These are phyloP conservation scores for Virgularia gustaviana DNA, from an alignment of 92 coral and sea anemone species.

Conservation along the genomic window DNA sequence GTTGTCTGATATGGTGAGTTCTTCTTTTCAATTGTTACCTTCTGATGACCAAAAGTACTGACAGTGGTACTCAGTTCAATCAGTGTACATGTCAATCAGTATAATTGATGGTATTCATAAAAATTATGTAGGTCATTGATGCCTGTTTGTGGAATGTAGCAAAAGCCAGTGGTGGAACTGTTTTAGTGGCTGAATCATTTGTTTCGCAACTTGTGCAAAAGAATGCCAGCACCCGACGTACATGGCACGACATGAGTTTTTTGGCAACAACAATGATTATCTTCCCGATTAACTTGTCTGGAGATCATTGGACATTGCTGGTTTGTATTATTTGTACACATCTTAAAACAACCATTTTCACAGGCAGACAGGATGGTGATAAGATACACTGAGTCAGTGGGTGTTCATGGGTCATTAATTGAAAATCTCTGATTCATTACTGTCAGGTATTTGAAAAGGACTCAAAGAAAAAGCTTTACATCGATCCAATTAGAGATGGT, in stretches of 20 bases:
- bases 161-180: constrained; percentile 7
- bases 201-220: constrained; percentile 44
- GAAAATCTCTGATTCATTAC: not conserved
- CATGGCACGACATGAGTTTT: constrained; percentile 50
- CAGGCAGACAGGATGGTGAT: not conserved
- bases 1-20: constrained; percentile 51
- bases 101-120: not conserved
- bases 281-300: constrained; percentile 54
- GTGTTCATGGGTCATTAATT: no score
- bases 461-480: constrained; percentile 23
- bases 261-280: constrained; percentile 32
- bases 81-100: no score
- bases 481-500: constrained; percentile 34
- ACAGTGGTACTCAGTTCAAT: no score
- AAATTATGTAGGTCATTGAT: constrained; percentile 43
- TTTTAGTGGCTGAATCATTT: constrained; percentile 55
- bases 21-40: not conserved
- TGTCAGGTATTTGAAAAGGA: constrained; percentile 24
- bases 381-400: no score
- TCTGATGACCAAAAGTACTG: not conserved
- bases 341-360: no score
- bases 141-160: constrained; percentile 42
- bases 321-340: no score
- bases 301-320: constrained; percentile 58
- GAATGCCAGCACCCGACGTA: constrained; percentile 46